These are phyloP conservation scores for Capromys pilorides DNA, from an alignment of 2,797 vertebrate genomes.

Conservation along the genomic window DNA sequence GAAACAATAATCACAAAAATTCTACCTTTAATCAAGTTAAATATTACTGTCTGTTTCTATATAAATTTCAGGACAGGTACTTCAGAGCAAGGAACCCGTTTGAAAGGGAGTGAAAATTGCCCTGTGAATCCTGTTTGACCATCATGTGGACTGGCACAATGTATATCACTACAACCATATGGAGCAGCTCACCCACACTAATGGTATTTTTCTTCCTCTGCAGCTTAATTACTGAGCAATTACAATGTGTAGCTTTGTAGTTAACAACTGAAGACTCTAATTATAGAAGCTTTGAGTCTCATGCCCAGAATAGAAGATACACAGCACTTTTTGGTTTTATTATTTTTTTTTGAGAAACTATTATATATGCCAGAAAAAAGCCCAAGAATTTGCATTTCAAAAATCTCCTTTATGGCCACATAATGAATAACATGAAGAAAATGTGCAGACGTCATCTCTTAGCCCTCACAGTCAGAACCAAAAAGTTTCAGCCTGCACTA, in stretches of 20 bases:
- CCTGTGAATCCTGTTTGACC: not conserved
- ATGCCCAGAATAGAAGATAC: conserved; percentile 67
- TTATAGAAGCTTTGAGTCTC: conserved; percentile 40
- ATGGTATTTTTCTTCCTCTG: conserved; percentile 55
- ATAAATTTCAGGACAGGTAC: conserved; percentile 68
- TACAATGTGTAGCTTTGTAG: conserved; percentile 51
- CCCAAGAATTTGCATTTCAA: conserved; percentile 78
- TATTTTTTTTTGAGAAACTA: conserved; percentile 58
- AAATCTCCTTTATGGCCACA: conserved; percentile 29
- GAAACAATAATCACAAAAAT: conserved; percentile 77
- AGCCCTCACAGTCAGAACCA: not conserved
- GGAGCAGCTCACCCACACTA: conserved; percentile 37
- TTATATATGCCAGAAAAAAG: conserved; percentile 50
- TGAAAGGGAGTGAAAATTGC: not conserved
- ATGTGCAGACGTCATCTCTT: not conserved
- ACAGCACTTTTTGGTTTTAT: conserved; percentile 58
- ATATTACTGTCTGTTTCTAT: conserved; percentile 75
- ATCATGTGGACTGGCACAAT: not conserved
- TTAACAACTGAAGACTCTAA: conserved; percentile 58
- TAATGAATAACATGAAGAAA: not conserved
- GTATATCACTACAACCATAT: not conserved
- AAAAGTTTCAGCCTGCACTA: not conserved
- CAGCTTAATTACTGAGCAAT: conserved; percentile 68
- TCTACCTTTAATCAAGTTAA: conserved; percentile 72
- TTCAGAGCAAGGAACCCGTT: conserved; percentile 63